Conservation (phyloP, 2,113 vertebrate genomes). For the Ivindomyrus marchei region DNA sequence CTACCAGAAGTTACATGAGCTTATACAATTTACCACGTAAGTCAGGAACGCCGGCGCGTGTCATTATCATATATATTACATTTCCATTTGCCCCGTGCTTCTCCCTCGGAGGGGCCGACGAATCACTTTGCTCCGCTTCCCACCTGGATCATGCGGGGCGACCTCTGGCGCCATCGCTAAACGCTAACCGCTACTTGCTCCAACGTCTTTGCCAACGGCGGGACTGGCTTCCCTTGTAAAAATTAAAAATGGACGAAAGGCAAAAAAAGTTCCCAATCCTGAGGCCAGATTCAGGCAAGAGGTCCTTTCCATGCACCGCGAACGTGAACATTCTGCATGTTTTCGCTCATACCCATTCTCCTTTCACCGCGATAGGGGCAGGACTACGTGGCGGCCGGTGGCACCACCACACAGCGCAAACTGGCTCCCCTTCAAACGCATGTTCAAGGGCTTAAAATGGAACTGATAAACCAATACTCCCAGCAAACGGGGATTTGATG, state of each 20-base stretch:
- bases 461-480: conserved; percentile 53
- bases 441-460: conserved; percentile 39
- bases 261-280: background rate
- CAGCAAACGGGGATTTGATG: conserved; percentile 45
- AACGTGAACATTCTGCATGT: background rate
- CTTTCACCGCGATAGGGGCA: background rate
- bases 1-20: conserved; percentile 11
- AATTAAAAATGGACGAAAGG: background rate
- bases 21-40: conserved; percentile 22
- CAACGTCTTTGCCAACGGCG: background rate
- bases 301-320: background rate
- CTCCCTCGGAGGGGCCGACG: conserved; percentile 22
- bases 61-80: conserved; percentile 42
- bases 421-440: background rate
- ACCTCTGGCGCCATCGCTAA: conserved; percentile 24
- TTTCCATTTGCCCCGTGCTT: conserved; percentile 21
- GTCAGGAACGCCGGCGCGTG: conserved; percentile 13
- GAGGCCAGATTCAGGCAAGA: background rate
- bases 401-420: background rate
- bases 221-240: background rate
- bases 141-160: background rate
- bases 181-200: conserved; percentile 20
- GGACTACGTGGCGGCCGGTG: background rate
- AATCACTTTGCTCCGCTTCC: background rate
- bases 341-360: background rate